Evolutionary conservation across 2,888 invertebrate species (phyloP).

Genomic region (Coronaproctus castanopsis): DNA sequence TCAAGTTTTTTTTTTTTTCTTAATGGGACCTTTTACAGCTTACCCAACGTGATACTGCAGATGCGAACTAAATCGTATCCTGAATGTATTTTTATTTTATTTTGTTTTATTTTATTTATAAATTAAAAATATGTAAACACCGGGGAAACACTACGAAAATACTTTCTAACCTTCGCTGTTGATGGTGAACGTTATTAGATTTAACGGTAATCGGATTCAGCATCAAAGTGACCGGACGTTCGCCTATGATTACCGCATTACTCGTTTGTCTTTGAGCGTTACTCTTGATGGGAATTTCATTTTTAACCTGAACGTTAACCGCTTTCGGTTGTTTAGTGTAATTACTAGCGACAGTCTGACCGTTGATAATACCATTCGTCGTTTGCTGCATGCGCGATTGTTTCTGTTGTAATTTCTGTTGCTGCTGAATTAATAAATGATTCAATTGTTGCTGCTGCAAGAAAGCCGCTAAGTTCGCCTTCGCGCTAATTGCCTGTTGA

Average conservation of each 20-base stretch:
- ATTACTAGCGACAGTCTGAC: conserved; percentile 16
- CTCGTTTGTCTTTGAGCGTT: conserved; percentile 12
- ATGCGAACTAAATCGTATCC: no score
- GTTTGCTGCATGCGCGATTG: conserved; percentile 25
- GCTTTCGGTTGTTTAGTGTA: conserved; percentile 1
- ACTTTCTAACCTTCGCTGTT: no score
- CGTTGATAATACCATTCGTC: neutral
- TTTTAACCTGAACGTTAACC: neutral
- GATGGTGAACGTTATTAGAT: conserved; percentile 11
- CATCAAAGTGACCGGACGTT: conserved; percentile 31
- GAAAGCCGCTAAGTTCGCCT: conserved; percentile 31
- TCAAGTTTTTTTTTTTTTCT: no score
- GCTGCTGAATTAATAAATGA: conserved; percentile 34
- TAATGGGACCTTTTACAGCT: no score
- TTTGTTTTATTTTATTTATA: no score
- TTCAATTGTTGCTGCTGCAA: conserved; percentile 32
- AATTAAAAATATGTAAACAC: no score
- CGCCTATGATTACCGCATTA: conserved; percentile 17
- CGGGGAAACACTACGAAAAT: no score
- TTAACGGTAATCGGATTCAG: conserved; percentile 31
- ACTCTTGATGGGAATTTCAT: neutral
- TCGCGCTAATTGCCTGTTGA: conserved; percentile 25
- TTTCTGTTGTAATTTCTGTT: conserved; percentile 31
- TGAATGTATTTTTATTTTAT: no score
- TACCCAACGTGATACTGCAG: no score